Base-by-base conservation (phyloP, 2,888 invertebrate genomes). In the Eilema caniola region DNA sequence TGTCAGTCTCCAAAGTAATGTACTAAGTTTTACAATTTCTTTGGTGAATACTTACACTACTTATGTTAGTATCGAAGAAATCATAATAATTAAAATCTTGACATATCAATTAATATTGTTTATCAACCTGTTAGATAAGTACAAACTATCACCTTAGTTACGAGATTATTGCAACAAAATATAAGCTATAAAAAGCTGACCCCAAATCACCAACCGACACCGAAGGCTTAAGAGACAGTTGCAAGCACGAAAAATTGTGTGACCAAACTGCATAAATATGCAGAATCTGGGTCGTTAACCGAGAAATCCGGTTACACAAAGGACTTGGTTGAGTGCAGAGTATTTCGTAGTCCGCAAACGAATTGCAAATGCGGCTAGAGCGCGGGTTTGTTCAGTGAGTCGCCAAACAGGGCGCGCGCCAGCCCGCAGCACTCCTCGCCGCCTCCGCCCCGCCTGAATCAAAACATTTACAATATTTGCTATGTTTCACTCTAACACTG, bases 251-350 rank as follows among this genome's bases (percentile, higher is more conserved):
- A 88, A 89, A 87, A 87, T 80, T 86, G 83, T 89, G 88, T 89
- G 88, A 89, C 87, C 83, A 83, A 88, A 89, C 86, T 89, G 87
- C 87, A 91, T 90, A 92, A 91, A 91, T 89, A 89, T 90, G 86
- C 90, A 89, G 87, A 88, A 87, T 87, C 86, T 89, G 86, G 90
- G 91, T 92, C 93, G 91, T 93, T 91, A 92, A 89, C 90, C 87
- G 89, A 88, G 87, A 92, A 92, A 93, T 91, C 89, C 88, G 86
- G 89, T 91, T 88, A 90, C 90, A 90, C 91, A 90, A 92, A 92
- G 92, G 90, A 89, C 88, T 91, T 87, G 86, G 89, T 89, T 82
- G 87, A 86, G 87, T 86, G 89, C 86, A 84, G 89, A 90, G 88
- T 89, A 90, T 90, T 91, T 90, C 86, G 91, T 86, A 90, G 90